phyloP scores from a whole-genome alignment of 1,140 invertebrate species.

The Formica exsecta region DNA sequence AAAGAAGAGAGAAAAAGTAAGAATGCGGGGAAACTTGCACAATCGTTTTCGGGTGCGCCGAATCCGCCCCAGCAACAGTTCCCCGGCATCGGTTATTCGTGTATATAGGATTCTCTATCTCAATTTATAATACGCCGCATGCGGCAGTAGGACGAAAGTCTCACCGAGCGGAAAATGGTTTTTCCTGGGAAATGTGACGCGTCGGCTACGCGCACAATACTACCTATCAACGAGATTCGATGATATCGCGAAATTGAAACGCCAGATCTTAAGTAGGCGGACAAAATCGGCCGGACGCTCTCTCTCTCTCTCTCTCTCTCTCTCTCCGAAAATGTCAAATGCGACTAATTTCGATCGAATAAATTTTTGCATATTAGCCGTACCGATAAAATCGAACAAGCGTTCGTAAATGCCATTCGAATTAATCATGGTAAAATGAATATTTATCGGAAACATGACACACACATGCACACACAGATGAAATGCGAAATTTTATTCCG shows the following conservation, averaged over 20 bases:
- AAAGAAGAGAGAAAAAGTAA: neutral
- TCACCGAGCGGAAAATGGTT: constrained; percentile 66
- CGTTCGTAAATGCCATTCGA: neutral
- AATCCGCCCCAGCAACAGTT: constrained; percentile 64
- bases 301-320: too few relatives aligned
- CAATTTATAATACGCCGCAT: constrained; percentile 70
- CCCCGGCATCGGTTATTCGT: constrained; percentile 64
- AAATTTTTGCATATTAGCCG: neutral
- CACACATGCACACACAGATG: neutral
- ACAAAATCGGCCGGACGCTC: constrained; percentile 5
- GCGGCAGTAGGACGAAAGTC: constrained; percentile 52
- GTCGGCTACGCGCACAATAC: constrained; percentile 17
- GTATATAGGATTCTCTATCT: constrained; percentile 68
- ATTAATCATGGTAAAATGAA: constrained; percentile 35
- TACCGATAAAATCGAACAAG: neutral
- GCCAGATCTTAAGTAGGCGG: constrained; percentile 36
- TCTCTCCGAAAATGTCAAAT: neutral
- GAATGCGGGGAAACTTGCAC: constrained; percentile 50
- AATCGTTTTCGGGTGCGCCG: constrained; percentile 63
- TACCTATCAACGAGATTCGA: constrained; percentile 46
- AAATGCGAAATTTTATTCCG: constrained; percentile 21
- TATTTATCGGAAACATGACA: constrained; percentile 26
- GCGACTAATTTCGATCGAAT: neutral
- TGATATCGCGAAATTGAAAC: constrained; percentile 34
- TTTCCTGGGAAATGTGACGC: constrained; percentile 46